Evolutionary conservation across 2,113 vertebrate species (phyloP), one percentile per base, ranked within the genome.

Genomic region (Pipa parva): DNA sequence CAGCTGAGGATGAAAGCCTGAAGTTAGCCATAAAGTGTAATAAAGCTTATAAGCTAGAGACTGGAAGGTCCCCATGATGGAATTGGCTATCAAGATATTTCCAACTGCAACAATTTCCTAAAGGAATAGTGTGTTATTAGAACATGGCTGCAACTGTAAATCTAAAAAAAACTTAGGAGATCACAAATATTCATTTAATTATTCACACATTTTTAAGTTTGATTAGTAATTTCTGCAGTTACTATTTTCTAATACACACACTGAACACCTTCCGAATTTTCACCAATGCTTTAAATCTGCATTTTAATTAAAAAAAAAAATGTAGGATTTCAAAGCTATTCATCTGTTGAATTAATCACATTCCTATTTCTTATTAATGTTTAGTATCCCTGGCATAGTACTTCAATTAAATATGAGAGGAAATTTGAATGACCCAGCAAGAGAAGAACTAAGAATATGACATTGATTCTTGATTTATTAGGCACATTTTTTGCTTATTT

Each of bases 261-360:
- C 39, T 17, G 39, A 3, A 42, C 6, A 15, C 39, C 39, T 42
- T 1, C 7, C n/a, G 13, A n/a, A 42, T 42, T 4, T n/a, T 42
- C 39, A 3, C 2, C 39, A 42, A 42, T 42, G n/a, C 1, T 42
- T 42, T 42, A 42, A 42, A 42, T 42, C 39, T 42, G n/a, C 39
- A 42, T 42, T 42, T 42, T 42, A 42, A 42, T 42, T 42, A 42
- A 42, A 42, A 42, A n/a, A 42, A 42, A 42, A 42, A n/a, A 12
- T n/a, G 39, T 17, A 13, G 15, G 39, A 42, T 42, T 42, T 42
- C 39, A 42, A 42, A 42, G 39, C 39, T 42, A 18, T 42, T 15
- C 11, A 17, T 42, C 36, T 39, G 5, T 39, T 18, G 15, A 42
- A 15, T 42, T 42, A 42, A 42, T 42, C 39, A 42, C 12, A 42